Base-by-base conservation (phyloP, 1,140 invertebrate genomes). In the Musca domestica region DNA sequence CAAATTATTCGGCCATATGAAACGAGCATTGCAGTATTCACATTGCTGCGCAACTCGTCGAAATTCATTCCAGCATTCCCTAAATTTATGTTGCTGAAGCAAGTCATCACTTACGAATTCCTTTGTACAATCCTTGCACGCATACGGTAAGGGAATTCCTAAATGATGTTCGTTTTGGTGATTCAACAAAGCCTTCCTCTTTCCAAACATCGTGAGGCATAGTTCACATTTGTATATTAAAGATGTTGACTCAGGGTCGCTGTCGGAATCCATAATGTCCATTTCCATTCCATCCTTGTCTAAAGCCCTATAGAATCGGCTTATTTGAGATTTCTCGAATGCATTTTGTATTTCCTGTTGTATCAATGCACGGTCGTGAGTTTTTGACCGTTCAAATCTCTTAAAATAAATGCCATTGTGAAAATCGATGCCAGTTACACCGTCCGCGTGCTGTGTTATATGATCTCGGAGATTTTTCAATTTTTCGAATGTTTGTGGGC, bases 231-330 rank as follows among this genome's bases (percentile, higher is more conserved):
- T 72, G 17, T 76, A 71, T 2, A 5, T 6, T 14, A 52, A 25
- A 0, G 63, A 58, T 0, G 74, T 72, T 19, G 71, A 74, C 6
- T 73, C 70, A 20, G 74, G 65, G 51, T 74, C 77, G 30, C 73
- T 58, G 27, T 79, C 77, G 0, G 77, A 79, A 41, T 73, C 77
- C 14, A 73, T 69, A 23, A 79, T 70, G 51, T 79, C 77, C 61
- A 79, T 48, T 58, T 79, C 77, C 14, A 74, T 71, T 0, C 77
- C 77, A 47, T 71, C 76, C 22, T 22, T 69, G 6, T 74, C 71
- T 22, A 73, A 51, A 15, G 77, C 77, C 17, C 73, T 71, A 34
- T 79, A 79, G 19, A 76, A 79, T 12, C 72, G 64, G 17, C 74
- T 74, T 20, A 74, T 76, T 61, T 61, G 56, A 19, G 56, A 61